Percentiles rank a stretch among this genome's conserved stretches.
These are phyloP conservation scores for Linhomoeus sp. DNA, from an alignment of 2,888 invertebrate species.

Conservation along the genomic window DNA sequence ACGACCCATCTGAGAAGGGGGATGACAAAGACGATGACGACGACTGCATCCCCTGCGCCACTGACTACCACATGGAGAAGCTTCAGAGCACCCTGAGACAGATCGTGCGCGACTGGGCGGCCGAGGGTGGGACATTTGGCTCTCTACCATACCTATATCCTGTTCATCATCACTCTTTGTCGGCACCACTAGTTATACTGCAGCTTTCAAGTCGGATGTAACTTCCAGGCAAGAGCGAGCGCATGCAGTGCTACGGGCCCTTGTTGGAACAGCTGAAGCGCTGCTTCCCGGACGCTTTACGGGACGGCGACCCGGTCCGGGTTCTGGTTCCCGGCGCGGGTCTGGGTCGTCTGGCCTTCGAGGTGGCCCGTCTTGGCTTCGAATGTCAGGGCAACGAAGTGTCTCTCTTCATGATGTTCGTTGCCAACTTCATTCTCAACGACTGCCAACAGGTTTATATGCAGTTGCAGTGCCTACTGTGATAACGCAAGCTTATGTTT, in stretches of 20 bases:
- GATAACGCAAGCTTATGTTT: not conserved
- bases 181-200: too few species aligned
- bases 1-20: not conserved
- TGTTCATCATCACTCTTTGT: too few species aligned
- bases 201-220: too few species aligned
- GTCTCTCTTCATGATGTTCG: constrained; percentile 87
- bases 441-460: constrained; percentile 36
- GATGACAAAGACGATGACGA: not conserved
- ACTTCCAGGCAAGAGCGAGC: constrained; percentile 14
- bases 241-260: constrained; percentile 52
- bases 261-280: constrained; percentile 56
- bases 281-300: constrained; percentile 39
- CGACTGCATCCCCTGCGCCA: not conserved
- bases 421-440: constrained; percentile 85
- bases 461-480: not conserved
- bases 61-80: constrained; percentile 45
- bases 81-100: constrained; percentile 84
- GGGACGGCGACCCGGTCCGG: constrained; percentile 38
- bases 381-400: constrained; percentile 92
- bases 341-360: constrained; percentile 73
- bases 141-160: too few species aligned
- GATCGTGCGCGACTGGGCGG: constrained; percentile 81
- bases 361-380: constrained; percentile 70
- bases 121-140: constrained; percentile 45
- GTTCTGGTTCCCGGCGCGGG: constrained; percentile 92